Conservation (phyloP, 2,888 invertebrate genomes). For the Pterobdella sp. region DNA sequence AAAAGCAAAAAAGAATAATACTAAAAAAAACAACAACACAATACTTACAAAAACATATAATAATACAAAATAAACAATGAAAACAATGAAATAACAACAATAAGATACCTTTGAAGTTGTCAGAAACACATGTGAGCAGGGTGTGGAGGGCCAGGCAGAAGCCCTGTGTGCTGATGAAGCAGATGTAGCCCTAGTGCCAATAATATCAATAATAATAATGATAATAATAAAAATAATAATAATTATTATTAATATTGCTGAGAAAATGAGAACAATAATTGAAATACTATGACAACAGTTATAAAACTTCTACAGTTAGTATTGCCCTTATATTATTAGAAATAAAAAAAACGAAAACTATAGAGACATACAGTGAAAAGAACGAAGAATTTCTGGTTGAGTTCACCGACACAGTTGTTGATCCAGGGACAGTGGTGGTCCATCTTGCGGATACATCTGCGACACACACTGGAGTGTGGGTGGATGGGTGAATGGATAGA, state of each 20-base stretch:
- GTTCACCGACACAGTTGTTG: slow-evolving; percentile 97
- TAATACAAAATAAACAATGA: not conserved
- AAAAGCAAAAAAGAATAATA: too few relatives aligned
- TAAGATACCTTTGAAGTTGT: slow-evolving; percentile 25
- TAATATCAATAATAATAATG: too few relatives aligned
- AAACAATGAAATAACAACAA: not conserved
- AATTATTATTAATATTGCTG: not conserved
- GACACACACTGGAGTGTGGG: slow-evolving; percentile 62
- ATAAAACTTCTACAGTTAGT: not conserved
- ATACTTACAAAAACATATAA: not conserved
- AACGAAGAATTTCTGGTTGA: slow-evolving; percentile 98
- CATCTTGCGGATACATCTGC: slow-evolving; percentile 73
- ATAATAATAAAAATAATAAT: slow-evolving; percentile 2
- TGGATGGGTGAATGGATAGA: too few relatives aligned
- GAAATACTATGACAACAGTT: not conserved
- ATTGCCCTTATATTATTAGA: too few relatives aligned
- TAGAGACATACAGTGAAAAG: slow-evolving; percentile 61
- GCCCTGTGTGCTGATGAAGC: slow-evolving; percentile 87
- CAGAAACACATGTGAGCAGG: slow-evolving; percentile 27
- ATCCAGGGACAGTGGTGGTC: slow-evolving; percentile 92
- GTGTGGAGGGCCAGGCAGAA: slow-evolving; percentile 74
- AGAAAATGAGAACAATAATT: not conserved
- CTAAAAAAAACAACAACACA: not conserved
- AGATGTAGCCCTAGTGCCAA: slow-evolving; percentile 94
- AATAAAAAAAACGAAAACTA: too few relatives aligned